Conservation (phyloP, 2,113 vertebrate genomes). For the Gavialis gangeticus region DNA sequence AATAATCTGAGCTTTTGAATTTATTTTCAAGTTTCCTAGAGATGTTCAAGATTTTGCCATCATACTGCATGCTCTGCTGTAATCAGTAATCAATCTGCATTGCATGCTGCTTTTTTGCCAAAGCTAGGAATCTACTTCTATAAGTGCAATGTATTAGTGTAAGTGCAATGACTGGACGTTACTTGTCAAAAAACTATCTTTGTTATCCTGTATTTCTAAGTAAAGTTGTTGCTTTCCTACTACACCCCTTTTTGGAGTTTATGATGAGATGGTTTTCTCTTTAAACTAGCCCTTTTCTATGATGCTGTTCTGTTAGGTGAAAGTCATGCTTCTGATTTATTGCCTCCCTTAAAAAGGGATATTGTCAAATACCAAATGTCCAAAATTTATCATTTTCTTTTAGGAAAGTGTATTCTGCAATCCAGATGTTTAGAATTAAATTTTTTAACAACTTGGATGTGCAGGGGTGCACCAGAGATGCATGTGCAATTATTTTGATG, state of each 20-base stretch:
- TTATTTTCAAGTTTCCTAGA: not conserved
- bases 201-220: not conserved
- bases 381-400: not conserved
- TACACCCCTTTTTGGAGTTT: not conserved
- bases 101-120: not conserved
- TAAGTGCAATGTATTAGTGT: not conserved
- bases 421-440: not conserved
- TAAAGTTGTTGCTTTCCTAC: not conserved
- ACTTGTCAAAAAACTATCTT: not conserved
- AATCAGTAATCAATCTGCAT: not conserved
- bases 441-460: not conserved
- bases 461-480: not conserved
- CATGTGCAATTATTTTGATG: not conserved
- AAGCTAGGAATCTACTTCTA: not conserved
- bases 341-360: not conserved
- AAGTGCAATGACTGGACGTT: not conserved
- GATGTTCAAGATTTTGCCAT: not conserved
- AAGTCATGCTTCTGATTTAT: too few species aligned
- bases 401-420: not conserved
- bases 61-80: not conserved
- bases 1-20: not conserved
- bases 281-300: not conserved
- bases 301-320: too few species aligned
- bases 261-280: not conserved
- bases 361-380: not conserved